Base-by-base conservation (phyloP, 2,888 invertebrate species). In the Calameuta filiformis region DNA sequence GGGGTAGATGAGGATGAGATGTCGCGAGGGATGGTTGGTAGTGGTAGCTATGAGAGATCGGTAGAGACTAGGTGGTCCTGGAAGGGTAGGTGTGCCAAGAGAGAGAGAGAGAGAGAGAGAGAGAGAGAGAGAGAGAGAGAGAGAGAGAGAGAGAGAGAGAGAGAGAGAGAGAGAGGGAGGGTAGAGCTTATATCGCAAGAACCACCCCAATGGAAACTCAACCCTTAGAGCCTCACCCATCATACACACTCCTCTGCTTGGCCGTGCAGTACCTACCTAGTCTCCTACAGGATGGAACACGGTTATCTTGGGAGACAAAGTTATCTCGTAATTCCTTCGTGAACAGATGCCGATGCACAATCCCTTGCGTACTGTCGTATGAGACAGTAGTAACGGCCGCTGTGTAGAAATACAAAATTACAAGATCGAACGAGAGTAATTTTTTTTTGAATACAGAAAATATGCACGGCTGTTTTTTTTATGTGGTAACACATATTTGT, bases 241-340 rank as follows among this genome's bases (percentile, higher is more conserved):
- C 91, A 89, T 90, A 88, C 89, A 90, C 91, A 90, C 89, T 88
- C 83, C 79, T 74, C 84, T 85, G 83, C 84, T 30, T n/a, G 56
- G 56, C 56, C 56, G 56, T 56, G 56, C 56, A 23, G 56, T 56
- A 56, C 23, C 56, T 23, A 56, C 56, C 56, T 23, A 56, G 23
- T 23, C 56, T 56, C 9, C 56, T 56, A 23, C 23, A 56, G 56
- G 6, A 56, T 56, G 23, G 56, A 34, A 71, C 34, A 33, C 30
- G 31, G 85, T 88, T 90, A 89, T 90, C 90, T 90, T 89, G 87
- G 86, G 86, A 89, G 90, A 90, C 90, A 89, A 91, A 91, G 88
- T 91, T 91, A 88, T 89, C 87, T 90, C 90, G 91, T 90, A 91
- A 90, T 90, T 91, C 90, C 90, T 88, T 91, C 91, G 89, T 87